A percentile compares a stretch with the other conserved stretches of the same genome.
Evolutionary conservation across 1,140 invertebrate genomes (phyloP).

Genomic region (Brachionus rotundiformis): DNA sequence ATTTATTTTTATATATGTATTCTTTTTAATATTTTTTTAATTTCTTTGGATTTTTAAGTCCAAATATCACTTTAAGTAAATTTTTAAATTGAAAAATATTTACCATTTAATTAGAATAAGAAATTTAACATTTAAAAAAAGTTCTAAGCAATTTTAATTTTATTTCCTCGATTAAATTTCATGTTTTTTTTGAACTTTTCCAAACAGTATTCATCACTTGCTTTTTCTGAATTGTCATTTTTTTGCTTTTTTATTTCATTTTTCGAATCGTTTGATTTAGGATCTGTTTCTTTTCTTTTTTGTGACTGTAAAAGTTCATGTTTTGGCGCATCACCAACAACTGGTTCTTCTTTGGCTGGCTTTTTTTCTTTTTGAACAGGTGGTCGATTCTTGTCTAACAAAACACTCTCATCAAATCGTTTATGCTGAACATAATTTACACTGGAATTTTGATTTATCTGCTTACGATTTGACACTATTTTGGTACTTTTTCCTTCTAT

Average conservation of each 20-base stretch:
- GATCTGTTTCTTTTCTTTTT: constrained; percentile 26
- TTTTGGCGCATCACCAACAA: constrained; percentile 45
- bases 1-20: too few species aligned
- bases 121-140: neutral
- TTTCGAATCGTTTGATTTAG: neutral
- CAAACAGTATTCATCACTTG: constrained; percentile 43
- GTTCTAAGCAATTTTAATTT: constrained; percentile 44
- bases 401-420: constrained; percentile 32
- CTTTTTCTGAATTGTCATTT: neutral
- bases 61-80: neutral
- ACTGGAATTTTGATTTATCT: constrained; percentile 22
- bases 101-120: neutral
- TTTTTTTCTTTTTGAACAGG: neutral
- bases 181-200: constrained; percentile 51
- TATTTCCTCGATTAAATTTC: constrained; percentile 5
- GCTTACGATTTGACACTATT: neutral
- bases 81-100: neutral
- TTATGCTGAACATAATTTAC: constrained; percentile 47
- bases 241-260: constrained; percentile 10
- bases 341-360: neutral
- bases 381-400: constrained; percentile 7
- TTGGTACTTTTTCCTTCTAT: neutral
- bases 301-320: constrained; percentile 38
- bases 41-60: constrained; percentile 29
- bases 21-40: too few species aligned